Conservation (phyloP, 2,797 vertebrate species). For the Poeciliopsis presidionis region DNA sequence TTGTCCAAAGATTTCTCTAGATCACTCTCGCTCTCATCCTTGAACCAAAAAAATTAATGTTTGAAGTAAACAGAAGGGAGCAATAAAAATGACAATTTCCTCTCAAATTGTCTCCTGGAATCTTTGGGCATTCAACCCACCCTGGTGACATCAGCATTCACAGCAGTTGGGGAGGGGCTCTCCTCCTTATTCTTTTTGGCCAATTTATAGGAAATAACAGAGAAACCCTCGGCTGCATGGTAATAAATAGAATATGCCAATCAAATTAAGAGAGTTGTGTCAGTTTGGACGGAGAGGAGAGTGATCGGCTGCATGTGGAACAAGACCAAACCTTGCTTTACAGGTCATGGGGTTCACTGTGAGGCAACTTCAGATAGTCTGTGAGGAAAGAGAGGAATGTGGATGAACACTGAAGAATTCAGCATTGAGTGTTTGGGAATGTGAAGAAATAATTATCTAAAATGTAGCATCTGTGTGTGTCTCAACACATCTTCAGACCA, state of each 20-base stretch:
- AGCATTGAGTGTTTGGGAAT: not conserved
- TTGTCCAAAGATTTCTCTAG: slow-evolving; percentile 2
- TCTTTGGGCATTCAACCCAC: slow-evolving; percentile 69
- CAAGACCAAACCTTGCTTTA: slow-evolving; percentile 61
- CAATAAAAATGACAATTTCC: slow-evolving; percentile 37
- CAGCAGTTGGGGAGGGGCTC: slow-evolving; percentile 13
- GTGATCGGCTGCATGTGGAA: slow-evolving; percentile 55
- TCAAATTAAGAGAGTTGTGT: slow-evolving; percentile 71
- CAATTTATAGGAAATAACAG: slow-evolving; percentile 69
- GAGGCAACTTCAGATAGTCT: slow-evolving; percentile 43
- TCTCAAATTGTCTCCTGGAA: slow-evolving; percentile 53
- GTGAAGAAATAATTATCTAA: not conserved
- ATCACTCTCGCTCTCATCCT: not conserved
- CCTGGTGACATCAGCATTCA: slow-evolving; percentile 68
- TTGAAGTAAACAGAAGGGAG: slow-evolving; percentile 31
- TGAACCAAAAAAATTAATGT: slow-evolving; percentile 55
- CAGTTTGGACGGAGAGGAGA: slow-evolving; percentile 62
- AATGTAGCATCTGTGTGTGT: not conserved
- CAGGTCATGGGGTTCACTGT: slow-evolving; percentile 69
- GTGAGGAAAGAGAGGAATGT: not conserved
- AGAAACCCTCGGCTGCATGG: slow-evolving; percentile 60
- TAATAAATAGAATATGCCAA: slow-evolving; percentile 83
- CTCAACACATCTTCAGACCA: not conserved
- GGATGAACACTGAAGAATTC: not conserved
- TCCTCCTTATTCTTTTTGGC: slow-evolving; percentile 64